phyloP scores from a whole-genome alignment of 2,113 vertebrate genomes.

The Galeopterus variegatus region DNA sequence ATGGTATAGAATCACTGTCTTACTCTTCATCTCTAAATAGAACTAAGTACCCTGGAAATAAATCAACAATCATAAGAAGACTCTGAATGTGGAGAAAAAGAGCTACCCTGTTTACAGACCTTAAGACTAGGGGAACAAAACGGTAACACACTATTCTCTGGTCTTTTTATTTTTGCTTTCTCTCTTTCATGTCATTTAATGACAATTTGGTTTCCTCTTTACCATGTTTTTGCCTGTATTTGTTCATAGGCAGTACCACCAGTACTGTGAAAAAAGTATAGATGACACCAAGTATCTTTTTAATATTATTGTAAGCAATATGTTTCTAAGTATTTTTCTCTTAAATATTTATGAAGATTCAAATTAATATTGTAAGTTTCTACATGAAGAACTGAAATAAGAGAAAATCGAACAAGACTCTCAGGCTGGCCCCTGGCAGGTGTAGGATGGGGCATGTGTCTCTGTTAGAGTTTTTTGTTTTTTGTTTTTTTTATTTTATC shows the following conservation, averaged over 20 bases:
- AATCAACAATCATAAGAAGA: neutral
- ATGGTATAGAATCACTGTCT: neutral
- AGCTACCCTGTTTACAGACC: too few species aligned
- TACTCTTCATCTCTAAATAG: neutral
- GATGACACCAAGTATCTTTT: neutral
- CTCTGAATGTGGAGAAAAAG: neutral
- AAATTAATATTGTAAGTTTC: neutral
- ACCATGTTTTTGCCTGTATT: neutral
- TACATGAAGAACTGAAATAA: neutral
- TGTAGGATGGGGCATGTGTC: neutral
- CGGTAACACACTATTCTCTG: neutral
- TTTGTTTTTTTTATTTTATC: too few species aligned
- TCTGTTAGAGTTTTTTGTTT: neutral
- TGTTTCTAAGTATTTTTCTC: neutral
- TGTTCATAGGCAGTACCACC: neutral
- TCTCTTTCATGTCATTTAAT: neutral
- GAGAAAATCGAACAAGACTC: neutral
- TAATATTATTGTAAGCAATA: neutral
- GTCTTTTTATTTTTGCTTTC: neutral
- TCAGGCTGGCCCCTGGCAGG: neutral
- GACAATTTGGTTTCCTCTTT: neutral
- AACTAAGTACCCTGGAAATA: neutral
- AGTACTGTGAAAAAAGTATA: neutral
- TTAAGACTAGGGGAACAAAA: neutral
- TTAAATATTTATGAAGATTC: neutral